phyloP scores from a whole-genome alignment of 2,113 vertebrate species.

The Theristicus caerulescens region DNA sequence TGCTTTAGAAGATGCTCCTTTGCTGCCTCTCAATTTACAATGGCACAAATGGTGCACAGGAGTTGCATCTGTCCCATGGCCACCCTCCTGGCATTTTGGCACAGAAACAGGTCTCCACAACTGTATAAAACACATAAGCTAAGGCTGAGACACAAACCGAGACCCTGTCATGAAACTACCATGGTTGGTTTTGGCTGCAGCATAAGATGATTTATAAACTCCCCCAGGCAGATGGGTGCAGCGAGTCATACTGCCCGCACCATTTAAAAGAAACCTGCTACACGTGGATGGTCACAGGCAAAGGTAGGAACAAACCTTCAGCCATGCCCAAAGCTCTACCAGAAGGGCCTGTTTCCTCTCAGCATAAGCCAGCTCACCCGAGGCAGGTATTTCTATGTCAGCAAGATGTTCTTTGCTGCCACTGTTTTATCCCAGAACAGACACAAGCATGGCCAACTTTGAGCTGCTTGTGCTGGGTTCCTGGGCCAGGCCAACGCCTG shows the following conservation, averaged over 20 bases:
- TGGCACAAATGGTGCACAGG: not conserved
- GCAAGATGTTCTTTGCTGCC: not conserved
- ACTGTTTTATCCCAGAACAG: not conserved
- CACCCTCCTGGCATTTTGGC: not conserved
- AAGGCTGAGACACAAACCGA: not conserved
- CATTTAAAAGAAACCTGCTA: not conserved
- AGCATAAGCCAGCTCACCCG: not conserved
- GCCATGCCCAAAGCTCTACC: not conserved
- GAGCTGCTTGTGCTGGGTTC: rapidly evolving
- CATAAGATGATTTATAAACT: not conserved
- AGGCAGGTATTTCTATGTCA: not conserved
- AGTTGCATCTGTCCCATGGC: not conserved
- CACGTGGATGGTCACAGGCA: not conserved
- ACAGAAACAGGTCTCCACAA: not conserved
- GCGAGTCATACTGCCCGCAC: rapidly evolving
- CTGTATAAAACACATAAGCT: not conserved
- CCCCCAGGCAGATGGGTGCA: not conserved
- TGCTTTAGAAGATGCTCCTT: not conserved
- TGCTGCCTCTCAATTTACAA: not conserved
- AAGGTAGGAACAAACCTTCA: not conserved
- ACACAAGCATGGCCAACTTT: not conserved
- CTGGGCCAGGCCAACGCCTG: not conserved
- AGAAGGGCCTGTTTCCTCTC: not conserved
- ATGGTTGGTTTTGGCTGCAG: not conserved
- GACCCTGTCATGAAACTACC: not conserved